Evolutionary conservation across 2,113 vertebrate genomes (phyloP).

Genomic region (Atrichornis clamosus): DNA sequence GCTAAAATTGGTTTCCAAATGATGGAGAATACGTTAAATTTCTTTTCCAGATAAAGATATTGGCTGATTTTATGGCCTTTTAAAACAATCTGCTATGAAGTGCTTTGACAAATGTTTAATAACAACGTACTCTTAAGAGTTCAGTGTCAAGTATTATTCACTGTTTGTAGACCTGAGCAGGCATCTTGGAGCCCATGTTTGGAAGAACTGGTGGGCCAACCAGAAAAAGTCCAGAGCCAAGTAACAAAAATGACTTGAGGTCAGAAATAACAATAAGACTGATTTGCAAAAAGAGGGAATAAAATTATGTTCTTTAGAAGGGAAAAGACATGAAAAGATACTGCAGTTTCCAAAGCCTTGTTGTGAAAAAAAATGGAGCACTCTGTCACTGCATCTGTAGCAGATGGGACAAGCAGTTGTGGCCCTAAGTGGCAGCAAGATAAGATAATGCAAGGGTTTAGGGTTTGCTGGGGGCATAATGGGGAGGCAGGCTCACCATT

Average conservation of each 20-base stretch:
- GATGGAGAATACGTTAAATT: not conserved
- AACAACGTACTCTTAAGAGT: not conserved
- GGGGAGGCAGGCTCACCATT: not conserved
- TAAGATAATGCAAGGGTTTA: not conserved
- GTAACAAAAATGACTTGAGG: not conserved
- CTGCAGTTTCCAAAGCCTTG: not conserved
- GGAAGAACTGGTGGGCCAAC: not conserved
- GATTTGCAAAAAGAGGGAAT: not conserved
- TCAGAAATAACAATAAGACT: not conserved
- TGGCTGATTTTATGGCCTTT: not conserved
- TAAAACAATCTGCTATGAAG: not conserved
- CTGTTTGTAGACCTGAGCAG: not conserved
- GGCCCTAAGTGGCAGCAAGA: rapidly evolving
- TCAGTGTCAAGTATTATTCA: not conserved
- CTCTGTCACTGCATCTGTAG: not conserved
- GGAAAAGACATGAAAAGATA: not conserved
- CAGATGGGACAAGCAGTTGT: not conserved
- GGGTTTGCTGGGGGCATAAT: not conserved
- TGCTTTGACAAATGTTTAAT: not conserved
- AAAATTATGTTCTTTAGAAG: not conserved
- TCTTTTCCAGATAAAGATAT: not conserved
- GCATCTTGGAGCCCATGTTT: not conserved
- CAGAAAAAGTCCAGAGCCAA: not conserved
- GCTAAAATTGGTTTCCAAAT: not conserved
- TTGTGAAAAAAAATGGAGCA: not conserved